These are phyloP conservation scores for Aphrophora alni DNA, from an alignment of 2,888 invertebrate genomes.

Conservation along the genomic window DNA sequence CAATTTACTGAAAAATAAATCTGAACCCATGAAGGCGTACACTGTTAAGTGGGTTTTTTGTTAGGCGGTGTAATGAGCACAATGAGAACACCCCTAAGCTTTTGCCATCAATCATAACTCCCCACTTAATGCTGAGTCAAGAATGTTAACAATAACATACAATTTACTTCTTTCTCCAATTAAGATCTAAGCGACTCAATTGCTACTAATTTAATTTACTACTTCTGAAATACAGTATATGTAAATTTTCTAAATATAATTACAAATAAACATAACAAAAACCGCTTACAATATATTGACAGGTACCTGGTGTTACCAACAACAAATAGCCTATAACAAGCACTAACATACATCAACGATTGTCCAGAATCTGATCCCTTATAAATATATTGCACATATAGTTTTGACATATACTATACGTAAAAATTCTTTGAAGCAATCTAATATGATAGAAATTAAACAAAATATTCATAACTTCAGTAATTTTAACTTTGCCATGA, in stretches of 20 bases:
- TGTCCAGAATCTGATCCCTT: background rate
- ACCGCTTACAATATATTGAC: background rate
- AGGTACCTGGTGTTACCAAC: conserved; percentile 2
- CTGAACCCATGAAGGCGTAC: no score
- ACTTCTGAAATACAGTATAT: background rate
- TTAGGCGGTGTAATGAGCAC: no score
- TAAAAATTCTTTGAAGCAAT: background rate
- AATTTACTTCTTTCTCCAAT: background rate
- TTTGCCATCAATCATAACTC: no score
- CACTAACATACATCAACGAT: background rate
- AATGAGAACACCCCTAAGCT: no score
- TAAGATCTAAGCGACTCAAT: background rate
- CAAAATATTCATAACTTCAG: background rate
- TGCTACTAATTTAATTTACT: background rate
- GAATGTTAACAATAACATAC: no score
- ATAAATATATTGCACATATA: background rate
- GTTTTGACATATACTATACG: background rate
- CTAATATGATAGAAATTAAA: background rate
- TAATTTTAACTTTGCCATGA: background rate
- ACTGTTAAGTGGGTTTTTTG: no score
- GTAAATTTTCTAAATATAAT: background rate
- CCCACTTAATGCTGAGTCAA: no score
- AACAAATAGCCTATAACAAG: background rate
- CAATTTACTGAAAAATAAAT: no score
- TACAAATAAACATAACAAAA: background rate